Conservation (phyloP, 2,888 invertebrate species). For the Drosophila dives region DNA sequence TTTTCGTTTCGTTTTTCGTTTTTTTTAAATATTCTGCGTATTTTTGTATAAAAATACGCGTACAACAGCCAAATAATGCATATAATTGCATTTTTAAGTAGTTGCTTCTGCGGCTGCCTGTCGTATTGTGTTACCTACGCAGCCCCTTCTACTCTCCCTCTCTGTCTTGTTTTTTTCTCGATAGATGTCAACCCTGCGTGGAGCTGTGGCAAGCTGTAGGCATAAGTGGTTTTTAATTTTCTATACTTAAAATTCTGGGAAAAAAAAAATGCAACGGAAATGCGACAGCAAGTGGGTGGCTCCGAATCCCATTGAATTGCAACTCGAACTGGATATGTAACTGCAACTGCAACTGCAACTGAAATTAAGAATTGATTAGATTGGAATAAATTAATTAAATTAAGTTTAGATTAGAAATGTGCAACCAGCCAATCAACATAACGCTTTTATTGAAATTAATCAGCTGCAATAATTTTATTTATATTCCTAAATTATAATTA, state of each 20-base stretch:
- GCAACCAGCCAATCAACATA: not conserved
- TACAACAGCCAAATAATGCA: conserved; percentile 72
- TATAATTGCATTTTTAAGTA: conserved; percentile 82
- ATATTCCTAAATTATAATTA: too few species aligned
- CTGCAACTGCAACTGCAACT: not conserved
- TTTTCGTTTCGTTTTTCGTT: conserved; percentile 5
- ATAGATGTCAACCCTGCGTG: conserved; percentile 53
- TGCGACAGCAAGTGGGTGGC: conserved; percentile 75
- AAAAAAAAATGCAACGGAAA: conserved; percentile 70
- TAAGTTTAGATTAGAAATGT: not conserved
- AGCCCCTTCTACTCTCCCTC: not conserved
- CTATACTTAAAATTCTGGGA: conserved; percentile 65
- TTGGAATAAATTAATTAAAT: too few species aligned
- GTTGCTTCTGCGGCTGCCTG: conserved; percentile 65
- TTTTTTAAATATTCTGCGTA: conserved; percentile 68
- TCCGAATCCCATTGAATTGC: conserved; percentile 46
- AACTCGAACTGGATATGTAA: conserved; percentile 1
- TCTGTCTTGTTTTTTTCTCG: not conserved
- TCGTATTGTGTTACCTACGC: conserved; percentile 73
- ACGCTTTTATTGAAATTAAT: not conserved
- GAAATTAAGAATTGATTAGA: too few species aligned
- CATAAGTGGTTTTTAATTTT: conserved; percentile 75
- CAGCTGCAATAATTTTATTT: not conserved
- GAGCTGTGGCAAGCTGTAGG: conserved; percentile 20
- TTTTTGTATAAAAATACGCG: conserved; percentile 70